Percentiles rank a stretch among this genome's conserved stretches.
phyloP scores from a whole-genome alignment of 1,140 invertebrate genomes.

The Drosophila sturtevanti region DNA sequence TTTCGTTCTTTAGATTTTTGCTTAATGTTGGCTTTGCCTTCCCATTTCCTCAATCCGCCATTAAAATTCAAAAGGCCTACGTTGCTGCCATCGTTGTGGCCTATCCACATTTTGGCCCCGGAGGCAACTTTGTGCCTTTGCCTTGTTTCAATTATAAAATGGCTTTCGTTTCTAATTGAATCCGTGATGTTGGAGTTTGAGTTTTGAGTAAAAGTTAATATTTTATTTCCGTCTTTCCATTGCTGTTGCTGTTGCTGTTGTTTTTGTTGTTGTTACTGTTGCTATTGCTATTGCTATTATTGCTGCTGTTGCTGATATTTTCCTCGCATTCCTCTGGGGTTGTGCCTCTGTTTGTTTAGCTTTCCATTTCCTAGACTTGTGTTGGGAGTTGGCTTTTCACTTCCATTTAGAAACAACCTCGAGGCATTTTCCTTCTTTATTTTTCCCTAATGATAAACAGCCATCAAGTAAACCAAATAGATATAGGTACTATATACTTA shows the following conservation, averaged over 20 bases:
- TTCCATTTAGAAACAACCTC: slow-evolving; percentile 49
- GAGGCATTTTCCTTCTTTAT: slow-evolving; percentile 25
- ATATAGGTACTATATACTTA: neutral
- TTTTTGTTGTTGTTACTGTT: neutral
- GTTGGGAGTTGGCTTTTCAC: slow-evolving; percentile 3
- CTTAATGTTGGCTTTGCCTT: no score
- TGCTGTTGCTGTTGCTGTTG: neutral
- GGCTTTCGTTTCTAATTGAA: slow-evolving; percentile 79
- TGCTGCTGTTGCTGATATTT: slow-evolving; percentile 1
- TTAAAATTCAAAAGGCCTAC: slow-evolving; percentile 44
- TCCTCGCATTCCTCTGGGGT: slow-evolving; percentile 10
- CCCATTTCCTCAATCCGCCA: neutral
- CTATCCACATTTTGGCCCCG: neutral
- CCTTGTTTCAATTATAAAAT: slow-evolving; percentile 78
- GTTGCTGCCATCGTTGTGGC: neutral
- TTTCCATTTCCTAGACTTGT: slow-evolving; percentile 17
- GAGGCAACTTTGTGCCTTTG: slow-evolving; percentile 4
- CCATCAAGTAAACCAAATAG: slow-evolving; percentile 7
- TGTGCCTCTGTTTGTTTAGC: slow-evolving; percentile 45
- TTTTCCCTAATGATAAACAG: slow-evolving; percentile 45
- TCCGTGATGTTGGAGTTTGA: slow-evolving; percentile 37
- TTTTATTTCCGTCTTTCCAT: slow-evolving; percentile 69
- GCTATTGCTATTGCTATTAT: neutral
- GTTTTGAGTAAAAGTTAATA: slow-evolving; percentile 69
- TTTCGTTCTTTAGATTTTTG: no score